phyloP scores from a whole-genome alignment of 2,113 vertebrate genomes.

The Aramus guarauna region DNA sequence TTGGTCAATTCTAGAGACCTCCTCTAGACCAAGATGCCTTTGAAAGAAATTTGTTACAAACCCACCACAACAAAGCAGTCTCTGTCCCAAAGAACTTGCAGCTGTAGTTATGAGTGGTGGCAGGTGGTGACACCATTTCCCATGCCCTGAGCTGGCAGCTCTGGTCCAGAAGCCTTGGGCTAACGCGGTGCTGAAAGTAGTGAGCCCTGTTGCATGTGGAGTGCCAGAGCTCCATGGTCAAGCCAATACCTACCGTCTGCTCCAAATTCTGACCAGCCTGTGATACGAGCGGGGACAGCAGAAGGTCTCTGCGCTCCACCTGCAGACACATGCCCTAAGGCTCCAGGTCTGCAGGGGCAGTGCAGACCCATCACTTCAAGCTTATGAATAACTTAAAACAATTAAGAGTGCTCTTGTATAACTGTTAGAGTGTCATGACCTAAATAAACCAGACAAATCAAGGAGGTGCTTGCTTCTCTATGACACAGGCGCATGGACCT shows the following conservation, averaged over 20 bases:
- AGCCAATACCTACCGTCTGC: neutral
- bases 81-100: neutral
- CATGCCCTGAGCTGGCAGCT: neutral
- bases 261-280: neutral
- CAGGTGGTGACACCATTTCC: neutral
- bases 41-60: neutral
- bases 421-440: neutral
- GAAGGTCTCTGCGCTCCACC: neutral
- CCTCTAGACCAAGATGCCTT: neutral
- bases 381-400: neutral
- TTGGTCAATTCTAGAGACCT: neutral
- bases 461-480: neutral
- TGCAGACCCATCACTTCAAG: neutral
- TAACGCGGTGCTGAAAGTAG: neutral
- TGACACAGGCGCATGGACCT: fast-evolving
- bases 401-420: neutral
- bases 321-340: neutral
- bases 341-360: neutral
- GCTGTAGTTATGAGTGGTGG: neutral
- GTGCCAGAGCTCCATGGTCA: neutral
- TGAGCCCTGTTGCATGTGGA: neutral
- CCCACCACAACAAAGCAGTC: neutral
- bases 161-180: neutral
- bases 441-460: neutral
- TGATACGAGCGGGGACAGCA: fast-evolving